Conservation (phyloP, 2,888 invertebrate genomes). For the Cheilosia variabilis region DNA sequence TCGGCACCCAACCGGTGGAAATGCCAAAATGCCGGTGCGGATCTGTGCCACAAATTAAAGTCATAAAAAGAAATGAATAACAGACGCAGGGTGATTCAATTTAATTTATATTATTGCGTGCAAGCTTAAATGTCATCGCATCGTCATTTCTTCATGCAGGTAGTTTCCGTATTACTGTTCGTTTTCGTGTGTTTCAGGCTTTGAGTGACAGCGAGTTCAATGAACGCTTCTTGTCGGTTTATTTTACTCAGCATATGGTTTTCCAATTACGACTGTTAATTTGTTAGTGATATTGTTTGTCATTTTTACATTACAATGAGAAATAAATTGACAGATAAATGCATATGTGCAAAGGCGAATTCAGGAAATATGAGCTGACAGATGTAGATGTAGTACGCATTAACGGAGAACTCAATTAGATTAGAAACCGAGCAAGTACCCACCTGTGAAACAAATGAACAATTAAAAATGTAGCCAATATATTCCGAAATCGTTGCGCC, state of each 20-base stretch:
- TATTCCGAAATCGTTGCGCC: no score
- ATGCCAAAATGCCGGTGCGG: neutral
- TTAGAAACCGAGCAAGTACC: no score
- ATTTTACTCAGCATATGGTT: neutral
- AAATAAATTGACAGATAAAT: no score
- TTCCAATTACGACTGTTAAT: no score
- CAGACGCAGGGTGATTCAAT: slow-evolving; percentile 24
- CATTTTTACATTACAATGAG: no score
- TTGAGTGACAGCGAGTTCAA: slow-evolving; percentile 11
- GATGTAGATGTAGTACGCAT: no score
- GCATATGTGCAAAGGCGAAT: no score
- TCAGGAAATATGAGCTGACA: no score
- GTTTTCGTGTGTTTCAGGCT: slow-evolving; percentile 5
- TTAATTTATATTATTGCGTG: slow-evolving; percentile 27
- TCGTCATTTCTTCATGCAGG: slow-evolving; percentile 36
- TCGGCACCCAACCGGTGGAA: neutral
- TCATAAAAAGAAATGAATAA: slow-evolving; percentile 19
- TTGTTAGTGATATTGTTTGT: no score
- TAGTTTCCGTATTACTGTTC: slow-evolving; percentile 41
- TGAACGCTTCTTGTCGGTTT: slow-evolving; percentile 25
- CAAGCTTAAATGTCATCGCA: slow-evolving; percentile 11
- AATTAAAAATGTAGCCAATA: no score
- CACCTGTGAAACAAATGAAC: no score
- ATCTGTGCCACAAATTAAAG: slow-evolving; percentile 7
- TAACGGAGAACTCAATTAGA: no score